Evolutionary conservation across 2,888 invertebrate genomes (phyloP).

Genomic region (Hypomecis punctinalis): DNA sequence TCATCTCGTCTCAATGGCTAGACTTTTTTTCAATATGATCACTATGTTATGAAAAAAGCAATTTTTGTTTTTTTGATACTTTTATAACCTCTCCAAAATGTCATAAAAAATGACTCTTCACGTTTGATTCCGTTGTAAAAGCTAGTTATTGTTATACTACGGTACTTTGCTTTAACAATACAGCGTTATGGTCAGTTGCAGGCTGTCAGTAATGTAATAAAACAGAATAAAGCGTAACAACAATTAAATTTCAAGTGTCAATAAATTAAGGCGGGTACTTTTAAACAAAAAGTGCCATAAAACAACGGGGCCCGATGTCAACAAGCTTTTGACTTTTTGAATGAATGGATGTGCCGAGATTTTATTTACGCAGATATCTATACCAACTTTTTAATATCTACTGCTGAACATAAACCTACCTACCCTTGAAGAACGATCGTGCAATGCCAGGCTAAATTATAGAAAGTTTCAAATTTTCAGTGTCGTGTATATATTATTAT

Average conservation of each 20-base stretch:
- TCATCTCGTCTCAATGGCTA: too few relatives aligned
- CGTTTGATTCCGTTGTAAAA: not conserved
- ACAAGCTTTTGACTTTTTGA: constrained; percentile 32
- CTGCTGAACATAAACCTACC: too few relatives aligned
- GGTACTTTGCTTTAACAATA: constrained; percentile 11
- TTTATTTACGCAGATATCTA: too few relatives aligned
- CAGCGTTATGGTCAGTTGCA: constrained; percentile 13
- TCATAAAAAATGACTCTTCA: not conserved
- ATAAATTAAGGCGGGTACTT: constrained; percentile 35
- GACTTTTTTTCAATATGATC: too few relatives aligned
- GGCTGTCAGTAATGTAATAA: constrained; percentile 13
- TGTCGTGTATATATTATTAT: too few relatives aligned
- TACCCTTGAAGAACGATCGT: too few relatives aligned
- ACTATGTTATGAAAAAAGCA: too few relatives aligned
- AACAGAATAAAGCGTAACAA: constrained; percentile 21
- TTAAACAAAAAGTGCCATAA: constrained; percentile 32
- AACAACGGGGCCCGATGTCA: constrained; percentile 43
- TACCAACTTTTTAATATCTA: too few relatives aligned
- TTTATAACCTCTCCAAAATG: too few relatives aligned
- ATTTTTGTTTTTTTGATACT: too few relatives aligned
- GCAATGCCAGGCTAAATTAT: too few relatives aligned
- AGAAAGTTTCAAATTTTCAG: too few relatives aligned
- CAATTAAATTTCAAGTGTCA: constrained; percentile 22
- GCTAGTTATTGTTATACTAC: constrained; percentile 1
- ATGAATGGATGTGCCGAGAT: not conserved